Conservation (phyloP, 1,140 invertebrate genomes). For the Brachionus sp. region DNA sequence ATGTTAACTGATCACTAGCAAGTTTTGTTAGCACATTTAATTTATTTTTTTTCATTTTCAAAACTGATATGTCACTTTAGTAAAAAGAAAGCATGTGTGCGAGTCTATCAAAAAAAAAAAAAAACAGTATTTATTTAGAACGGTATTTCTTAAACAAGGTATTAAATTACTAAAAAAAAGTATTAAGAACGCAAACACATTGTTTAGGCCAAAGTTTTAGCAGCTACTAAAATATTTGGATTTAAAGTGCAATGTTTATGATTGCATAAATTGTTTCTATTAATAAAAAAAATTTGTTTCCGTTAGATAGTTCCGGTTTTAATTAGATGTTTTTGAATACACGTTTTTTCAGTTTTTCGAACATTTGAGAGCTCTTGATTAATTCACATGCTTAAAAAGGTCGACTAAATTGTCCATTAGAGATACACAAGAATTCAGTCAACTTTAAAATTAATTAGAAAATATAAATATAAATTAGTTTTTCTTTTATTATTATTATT, state of each 20-base stretch:
- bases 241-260: constrained; percentile 23
- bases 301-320: constrained; percentile 16
- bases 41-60: not conserved
- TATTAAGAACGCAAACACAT: not conserved
- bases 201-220: not conserved
- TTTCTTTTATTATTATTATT: not conserved
- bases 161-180: not conserved
- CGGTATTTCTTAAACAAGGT: not conserved
- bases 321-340: constrained; percentile 8
- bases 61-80: not conserved
- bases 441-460: not conserved
- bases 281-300: not conserved
- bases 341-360: constrained; percentile 25
- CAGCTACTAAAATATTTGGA: constrained; percentile 30
- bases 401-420: constrained; percentile 19
- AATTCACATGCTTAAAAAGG: constrained; percentile 26
- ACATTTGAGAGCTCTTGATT: not conserved
- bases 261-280: not conserved
- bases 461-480: constrained; percentile 30
- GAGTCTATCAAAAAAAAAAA: not conserved
- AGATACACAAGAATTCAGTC: not conserved
- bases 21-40: not conserved
- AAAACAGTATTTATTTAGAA: not conserved
- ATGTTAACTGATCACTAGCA: not conserved
- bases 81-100: not conserved